Evolutionary conservation across 2,113 vertebrate genomes (phyloP).

Genomic region (Tenebrosternarchus preto): DNA sequence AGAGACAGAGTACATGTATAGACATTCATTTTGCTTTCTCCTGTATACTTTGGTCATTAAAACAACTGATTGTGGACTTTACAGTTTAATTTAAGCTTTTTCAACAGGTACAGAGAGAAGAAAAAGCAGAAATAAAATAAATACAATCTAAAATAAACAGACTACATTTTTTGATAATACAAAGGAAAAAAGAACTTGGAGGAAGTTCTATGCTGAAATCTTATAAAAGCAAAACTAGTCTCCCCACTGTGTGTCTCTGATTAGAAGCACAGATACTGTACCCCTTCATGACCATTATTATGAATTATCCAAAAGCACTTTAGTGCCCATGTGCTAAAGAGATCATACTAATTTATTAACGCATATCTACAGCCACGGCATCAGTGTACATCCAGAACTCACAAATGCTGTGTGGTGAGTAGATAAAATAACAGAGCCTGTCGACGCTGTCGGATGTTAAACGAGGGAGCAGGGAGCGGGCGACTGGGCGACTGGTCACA

Average conservation of each 20-base stretch:
- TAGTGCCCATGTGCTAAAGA: constrained; percentile 4
- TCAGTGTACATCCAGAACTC: constrained; percentile 1
- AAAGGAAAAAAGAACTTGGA: neutral
- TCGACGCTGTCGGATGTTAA: neutral
- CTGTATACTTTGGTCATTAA: constrained; percentile 60
- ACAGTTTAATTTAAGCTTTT: constrained; percentile 28
- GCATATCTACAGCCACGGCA: neutral
- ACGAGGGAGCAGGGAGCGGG: neutral
- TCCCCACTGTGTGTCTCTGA: constrained; percentile 25
- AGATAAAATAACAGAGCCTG: neutral
- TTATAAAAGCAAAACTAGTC: constrained; percentile 7
- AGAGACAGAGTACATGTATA: constrained; percentile 41
- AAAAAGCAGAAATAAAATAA: constrained; percentile 32
- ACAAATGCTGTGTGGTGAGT: neutral
- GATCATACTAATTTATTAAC: constrained; percentile 31
- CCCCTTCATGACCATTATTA: neutral
- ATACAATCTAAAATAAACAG: neutral
- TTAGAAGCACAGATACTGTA: constrained; percentile 25
- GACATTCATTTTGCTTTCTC: constrained; percentile 50
- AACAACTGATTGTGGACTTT: constrained; percentile 47
- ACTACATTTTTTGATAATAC: constrained; percentile 3
- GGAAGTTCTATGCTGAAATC: constrained; percentile 30
- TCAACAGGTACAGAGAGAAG: constrained; percentile 28
- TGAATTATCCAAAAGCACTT: neutral
- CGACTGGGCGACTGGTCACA: constrained; percentile 5